These are phyloP conservation scores for Poeciliopsis retropinna DNA, from an alignment of 2,113 vertebrate species.

Conservation along the genomic window DNA sequence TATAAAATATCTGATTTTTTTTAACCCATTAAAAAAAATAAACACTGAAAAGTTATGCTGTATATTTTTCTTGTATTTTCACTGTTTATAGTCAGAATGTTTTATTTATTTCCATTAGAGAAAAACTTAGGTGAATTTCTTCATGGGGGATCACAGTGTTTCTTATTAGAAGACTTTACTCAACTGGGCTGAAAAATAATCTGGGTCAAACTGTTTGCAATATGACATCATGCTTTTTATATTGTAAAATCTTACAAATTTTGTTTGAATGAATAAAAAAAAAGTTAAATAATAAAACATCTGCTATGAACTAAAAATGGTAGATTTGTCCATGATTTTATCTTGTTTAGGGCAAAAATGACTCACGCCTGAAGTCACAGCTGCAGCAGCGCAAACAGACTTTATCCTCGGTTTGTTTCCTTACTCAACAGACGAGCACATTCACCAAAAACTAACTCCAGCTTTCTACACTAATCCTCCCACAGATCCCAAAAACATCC, in stretches of 20 bases:
- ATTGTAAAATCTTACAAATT: not conserved
- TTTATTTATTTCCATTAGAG: not conserved
- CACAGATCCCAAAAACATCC: constrained; percentile 63
- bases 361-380: not conserved
- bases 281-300: not conserved
- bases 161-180: not conserved
- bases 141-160: not conserved
- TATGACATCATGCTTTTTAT: not conserved
- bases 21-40: not conserved
- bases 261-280: not conserved
- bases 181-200: not conserved
- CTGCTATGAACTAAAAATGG: no score
- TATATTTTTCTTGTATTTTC: constrained; percentile 11
- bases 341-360: not conserved
- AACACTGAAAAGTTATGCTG: not conserved
- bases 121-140: not conserved
- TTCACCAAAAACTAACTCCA: constrained; percentile 61
- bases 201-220: not conserved
- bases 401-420: constrained; percentile 46
- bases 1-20: constrained; percentile 7
- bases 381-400: constrained; percentile 35
- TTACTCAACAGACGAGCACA: constrained; percentile 45
- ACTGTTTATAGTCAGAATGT: constrained; percentile 26
- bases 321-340: not conserved
- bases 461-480: constrained; percentile 46